Percentiles rank a stretch among this genome's conserved stretches.
Conservation (phyloP, 2,113 vertebrate genomes). For the Rhynchomys soricoides region DNA sequence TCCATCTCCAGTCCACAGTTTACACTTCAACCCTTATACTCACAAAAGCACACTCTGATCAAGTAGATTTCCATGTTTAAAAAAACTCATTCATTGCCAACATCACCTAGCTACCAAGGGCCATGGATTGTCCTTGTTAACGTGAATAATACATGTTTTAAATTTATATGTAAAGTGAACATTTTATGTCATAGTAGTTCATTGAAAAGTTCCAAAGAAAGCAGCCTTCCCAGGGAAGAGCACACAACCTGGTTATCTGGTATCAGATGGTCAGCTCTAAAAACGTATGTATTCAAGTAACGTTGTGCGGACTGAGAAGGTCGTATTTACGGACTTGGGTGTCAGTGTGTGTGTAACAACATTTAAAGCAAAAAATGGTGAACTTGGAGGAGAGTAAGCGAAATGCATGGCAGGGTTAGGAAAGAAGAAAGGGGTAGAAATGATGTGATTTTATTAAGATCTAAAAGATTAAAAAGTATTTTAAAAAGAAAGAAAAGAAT, state of each 20-base stretch:
- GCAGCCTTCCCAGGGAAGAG: not conserved
- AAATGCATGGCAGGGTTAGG: not conserved
- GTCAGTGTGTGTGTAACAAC: not conserved
- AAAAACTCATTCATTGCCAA: not conserved
- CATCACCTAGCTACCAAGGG: not conserved
- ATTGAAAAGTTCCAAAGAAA: not conserved
- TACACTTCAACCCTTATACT: not conserved
- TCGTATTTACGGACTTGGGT: no score
- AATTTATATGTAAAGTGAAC: not conserved
- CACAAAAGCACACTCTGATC: not conserved
- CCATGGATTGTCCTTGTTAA: not conserved
- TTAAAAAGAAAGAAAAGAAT: not conserved
- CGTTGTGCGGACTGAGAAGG: not conserved
- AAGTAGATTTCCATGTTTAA: not conserved
- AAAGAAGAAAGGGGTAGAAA: not conserved
- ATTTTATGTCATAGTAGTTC: not conserved
- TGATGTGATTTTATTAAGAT: not conserved
- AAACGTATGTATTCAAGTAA: not conserved
- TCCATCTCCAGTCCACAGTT: not conserved
- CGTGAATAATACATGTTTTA: not conserved
- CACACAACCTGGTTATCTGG: not conserved
- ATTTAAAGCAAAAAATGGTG: not conserved
- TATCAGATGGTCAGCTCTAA: not conserved
- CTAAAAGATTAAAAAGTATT: not conserved
- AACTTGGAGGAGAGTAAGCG: not conserved